A percentile compares a stretch with the other conserved stretches of the same genome.
These are phyloP conservation scores for Sarcophaga rosellei DNA, from an alignment of 2,888 invertebrate genomes.

Conservation along the genomic window DNA sequence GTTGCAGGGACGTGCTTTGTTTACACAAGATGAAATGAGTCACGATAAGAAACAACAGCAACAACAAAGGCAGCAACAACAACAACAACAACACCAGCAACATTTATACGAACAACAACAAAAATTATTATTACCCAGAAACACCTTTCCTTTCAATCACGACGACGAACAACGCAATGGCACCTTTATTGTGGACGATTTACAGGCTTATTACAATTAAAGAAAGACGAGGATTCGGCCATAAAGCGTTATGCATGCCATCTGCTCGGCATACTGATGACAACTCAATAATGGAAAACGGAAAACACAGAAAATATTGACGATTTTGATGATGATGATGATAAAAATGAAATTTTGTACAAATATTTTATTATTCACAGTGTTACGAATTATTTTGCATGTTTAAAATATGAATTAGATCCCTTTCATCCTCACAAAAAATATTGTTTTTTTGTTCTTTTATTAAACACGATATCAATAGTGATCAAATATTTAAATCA, in stretches of 20 bases:
- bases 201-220: conserved; percentile 74
- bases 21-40: conserved; percentile 74
- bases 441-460: background rate
- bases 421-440: conserved; percentile 28
- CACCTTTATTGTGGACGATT: conserved; percentile 70
- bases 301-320: background rate
- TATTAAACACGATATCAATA: too few relatives aligned
- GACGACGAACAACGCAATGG: conserved; percentile 51
- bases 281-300: conserved; percentile 17
- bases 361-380: conserved; percentile 52
- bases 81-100: conserved; percentile 18
- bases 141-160: conserved; percentile 26
- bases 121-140: conserved; percentile 41
- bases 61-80: conserved; percentile 42
- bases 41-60: conserved; percentile 62
- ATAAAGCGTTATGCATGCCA: background rate
- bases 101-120: conserved; percentile 15
- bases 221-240: background rate
- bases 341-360: conserved; percentile 57
- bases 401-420: conserved; percentile 74
- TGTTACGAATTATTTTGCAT: conserved; percentile 42
- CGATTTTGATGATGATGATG: conserved; percentile 20
- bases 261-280: conserved; percentile 10
- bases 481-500: too few relatives aligned
- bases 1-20: conserved; percentile 77